Evolutionary conservation across 2,113 vertebrate genomes (phyloP), one percentile per base, ranked within the genome.

Genomic region (Amphiprion percula): DNA sequence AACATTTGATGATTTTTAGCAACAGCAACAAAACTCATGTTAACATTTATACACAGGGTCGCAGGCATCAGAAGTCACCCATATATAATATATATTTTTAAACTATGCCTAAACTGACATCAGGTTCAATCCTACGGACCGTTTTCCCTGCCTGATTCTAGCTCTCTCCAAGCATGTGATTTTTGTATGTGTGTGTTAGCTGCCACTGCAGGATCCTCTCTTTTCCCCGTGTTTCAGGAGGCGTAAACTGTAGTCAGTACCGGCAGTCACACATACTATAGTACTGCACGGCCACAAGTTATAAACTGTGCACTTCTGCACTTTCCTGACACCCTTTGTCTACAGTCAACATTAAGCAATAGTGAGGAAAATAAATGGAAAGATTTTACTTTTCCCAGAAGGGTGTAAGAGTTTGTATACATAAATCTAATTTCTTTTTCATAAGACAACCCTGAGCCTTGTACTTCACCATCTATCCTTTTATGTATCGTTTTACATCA

Each of bases 401-500:
- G 33, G 33, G 33, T 39, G 24, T 15, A 9, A 24, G 33, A 60
- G 58, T 37, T 62, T 64, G 7, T 6, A 52, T 10, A 55, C 10
- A 66, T 10, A 47, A 41, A 10, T 54, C 14, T 28, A 26, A 16
- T 55, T 70, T 16, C 2, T 39, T 64, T 73, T 64, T 74, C 17
- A 66, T 33, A n/a, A 37, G 15, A 44, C 7, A 26, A 62, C 21
- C n/a, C 10, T n/a, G 26, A 4, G 2, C 39, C 5, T 19, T 61
- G 64, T 46, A 46, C 30, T 39, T 60, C 49, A 53, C 30, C 17
- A 0, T 53, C 14, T 52, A 46, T 16, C 50, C 26, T 28, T 79
- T 58, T 17, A 23, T 68, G 60, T 19, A 44, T 75, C 28, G 59
- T 69, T 70, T 74, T 23, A 59, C n/a, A 59, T 76, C 21, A 82